These are phyloP conservation scores for Synergus japonicus DNA, from an alignment of 2,888 invertebrate genomes.

Conservation along the genomic window DNA sequence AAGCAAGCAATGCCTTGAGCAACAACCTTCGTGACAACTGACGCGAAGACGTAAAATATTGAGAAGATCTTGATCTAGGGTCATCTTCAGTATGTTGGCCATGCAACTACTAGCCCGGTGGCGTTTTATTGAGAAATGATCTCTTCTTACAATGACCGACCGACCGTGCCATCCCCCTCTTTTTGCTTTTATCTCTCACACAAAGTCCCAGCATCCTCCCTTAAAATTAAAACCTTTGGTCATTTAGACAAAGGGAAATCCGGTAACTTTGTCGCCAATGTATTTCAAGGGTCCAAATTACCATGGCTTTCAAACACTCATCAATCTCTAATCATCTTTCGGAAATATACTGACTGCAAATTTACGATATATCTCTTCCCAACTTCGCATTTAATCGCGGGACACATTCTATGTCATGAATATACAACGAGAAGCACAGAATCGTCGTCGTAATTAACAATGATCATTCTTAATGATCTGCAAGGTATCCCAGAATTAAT, in stretches of 20 bases:
- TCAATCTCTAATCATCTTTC: background rate
- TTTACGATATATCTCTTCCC: background rate
- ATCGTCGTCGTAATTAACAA: slow-evolving; percentile 33
- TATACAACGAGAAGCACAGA: slow-evolving; percentile 28
- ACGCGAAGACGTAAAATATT: slow-evolving; percentile 69
- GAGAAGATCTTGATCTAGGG: slow-evolving; percentile 58
- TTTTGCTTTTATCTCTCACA: slow-evolving; percentile 57
- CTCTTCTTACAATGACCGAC: slow-evolving; percentile 61
- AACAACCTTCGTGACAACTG: slow-evolving; percentile 47
- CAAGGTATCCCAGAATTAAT: slow-evolving; percentile 26
- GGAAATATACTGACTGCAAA: background rate
- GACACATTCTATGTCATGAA: slow-evolving; percentile 30
- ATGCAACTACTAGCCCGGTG: slow-evolving; percentile 76
- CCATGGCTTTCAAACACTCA: background rate
- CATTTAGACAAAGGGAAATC: slow-evolving; percentile 59
- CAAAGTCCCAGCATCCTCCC: slow-evolving; percentile 45
- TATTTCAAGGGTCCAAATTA: slow-evolving; percentile 57
- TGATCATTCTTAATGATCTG: slow-evolving; percentile 32
- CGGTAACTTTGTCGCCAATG: slow-evolving; percentile 60
- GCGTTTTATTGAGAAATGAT: slow-evolving; percentile 77
- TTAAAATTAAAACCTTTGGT: slow-evolving; percentile 19
- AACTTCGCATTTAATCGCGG: slow-evolving; percentile 16
- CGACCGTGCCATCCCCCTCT: slow-evolving; percentile 58
- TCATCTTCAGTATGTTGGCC: slow-evolving; percentile 63
- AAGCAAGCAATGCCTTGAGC: background rate